These are phyloP conservation scores for Agapetus fuscipes DNA, from an alignment of 2,888 invertebrate genomes.

Conservation along the genomic window DNA sequence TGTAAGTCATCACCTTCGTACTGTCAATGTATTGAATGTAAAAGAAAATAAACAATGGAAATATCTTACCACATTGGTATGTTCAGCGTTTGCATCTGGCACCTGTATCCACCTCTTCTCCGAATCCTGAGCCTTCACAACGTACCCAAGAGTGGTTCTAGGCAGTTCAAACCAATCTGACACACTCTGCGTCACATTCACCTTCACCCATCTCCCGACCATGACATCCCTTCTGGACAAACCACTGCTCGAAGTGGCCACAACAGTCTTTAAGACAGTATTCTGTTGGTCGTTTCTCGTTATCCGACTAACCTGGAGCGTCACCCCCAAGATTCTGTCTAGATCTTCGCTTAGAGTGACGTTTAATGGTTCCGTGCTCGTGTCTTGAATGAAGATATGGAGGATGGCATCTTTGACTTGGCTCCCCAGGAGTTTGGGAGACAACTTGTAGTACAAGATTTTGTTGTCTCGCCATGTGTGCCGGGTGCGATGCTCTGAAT, in stretches of 20 bases:
- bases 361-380: slow-evolving; percentile 13
- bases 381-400: slow-evolving; percentile 54
- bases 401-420: slow-evolving; percentile 59
- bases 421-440: slow-evolving; percentile 59
- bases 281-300: slow-evolving; percentile 30
- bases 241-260: slow-evolving; percentile 31
- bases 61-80: slow-evolving; percentile 1
- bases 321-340: slow-evolving; percentile 29
- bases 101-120: slow-evolving; percentile 55
- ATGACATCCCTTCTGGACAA: slow-evolving; percentile 43
- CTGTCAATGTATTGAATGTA: no score
- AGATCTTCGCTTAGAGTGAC: neutral
- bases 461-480: slow-evolving; percentile 57
- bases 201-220: slow-evolving; percentile 59
- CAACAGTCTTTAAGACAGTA: slow-evolving; percentile 5
- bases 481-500: slow-evolving; percentile 57
- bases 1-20: no score
- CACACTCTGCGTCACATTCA: slow-evolving; percentile 66
- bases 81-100: slow-evolving; percentile 43
- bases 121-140: slow-evolving; percentile 58
- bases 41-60: no score
- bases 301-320: slow-evolving; percentile 35
- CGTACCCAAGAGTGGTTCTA: slow-evolving; percentile 64
- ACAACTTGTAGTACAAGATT: slow-evolving; percentile 62
- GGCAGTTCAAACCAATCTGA: slow-evolving; percentile 69